Base-by-base conservation (phyloP, 2,113 vertebrate genomes). In the Clarias batrachus region DNA sequence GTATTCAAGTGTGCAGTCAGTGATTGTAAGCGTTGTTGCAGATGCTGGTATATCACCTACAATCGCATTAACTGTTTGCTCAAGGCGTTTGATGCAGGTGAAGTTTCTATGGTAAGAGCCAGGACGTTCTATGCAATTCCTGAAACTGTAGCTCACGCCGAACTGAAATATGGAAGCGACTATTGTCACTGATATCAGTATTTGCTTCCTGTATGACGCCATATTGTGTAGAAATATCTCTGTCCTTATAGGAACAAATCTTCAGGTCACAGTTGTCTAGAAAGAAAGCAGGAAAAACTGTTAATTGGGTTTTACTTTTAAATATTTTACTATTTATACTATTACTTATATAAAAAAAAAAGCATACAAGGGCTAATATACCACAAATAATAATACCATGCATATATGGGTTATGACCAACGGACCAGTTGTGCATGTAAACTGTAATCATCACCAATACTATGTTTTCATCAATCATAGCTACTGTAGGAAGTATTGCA, bases 71-170 rank as follows among this genome's bases (percentile, higher is more conserved):
- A 94, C 74, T 3, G 83, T 85, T 0, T 4, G 65, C n/a, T 87
- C 66, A 23, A 86, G 87, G 1, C 94, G 91, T 14, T 87, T 83
- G 57, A 90, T 54, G 85, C 96, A 97, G 1, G 60, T 91, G 87
- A 95, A 96, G 37, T 0, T 57, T 5, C 41, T 63, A 0, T 86
- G 57, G 7, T 88, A 41, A 13, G 57, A 11, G 68, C 54, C 4
- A 0, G 73, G 48, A 0, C 52, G 73, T 82, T 93, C 92, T 33
- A 95, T 95, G 89, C 96, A 97, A 91, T 96, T 96, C 0, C 66
- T 88, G 88, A 93, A 97, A 85, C 95, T 95, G 57, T 96, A 97
- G 21, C 92, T 81, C 0, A 56, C 9, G 70, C 87, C 82, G 5
- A 70, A 68, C 0, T 90, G 91, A 74, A 91, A n/a, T 17, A 90